Evolutionary conservation across 2,888 invertebrate species (phyloP).

Genomic region (Dioctria linearis): DNA sequence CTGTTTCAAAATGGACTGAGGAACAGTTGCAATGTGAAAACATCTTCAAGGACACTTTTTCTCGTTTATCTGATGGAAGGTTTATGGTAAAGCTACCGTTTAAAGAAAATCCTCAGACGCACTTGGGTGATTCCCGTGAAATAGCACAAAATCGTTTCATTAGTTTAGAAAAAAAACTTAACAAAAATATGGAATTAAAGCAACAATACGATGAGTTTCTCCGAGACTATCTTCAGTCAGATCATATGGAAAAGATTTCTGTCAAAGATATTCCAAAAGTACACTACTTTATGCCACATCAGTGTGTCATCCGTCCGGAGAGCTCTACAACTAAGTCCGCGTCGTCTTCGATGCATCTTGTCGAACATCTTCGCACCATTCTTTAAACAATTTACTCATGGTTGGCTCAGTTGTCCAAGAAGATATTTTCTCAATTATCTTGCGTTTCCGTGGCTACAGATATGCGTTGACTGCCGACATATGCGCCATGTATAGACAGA

Average conservation of each 20-base stretch:
- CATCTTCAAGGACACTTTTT: neutral
- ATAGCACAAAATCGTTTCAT: neutral
- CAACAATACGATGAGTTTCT: neutral
- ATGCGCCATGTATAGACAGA: no score
- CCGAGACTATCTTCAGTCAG: neutral
- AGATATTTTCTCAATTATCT: no score
- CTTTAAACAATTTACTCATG: no score
- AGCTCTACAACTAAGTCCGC: neutral
- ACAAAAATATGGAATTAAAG: neutral
- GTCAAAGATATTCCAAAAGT: neutral
- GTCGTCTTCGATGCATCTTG: neutral
- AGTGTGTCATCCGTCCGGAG: neutral
- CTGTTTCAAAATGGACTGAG: neutral
- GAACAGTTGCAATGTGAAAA: neutral
- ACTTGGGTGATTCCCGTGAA: neutral
- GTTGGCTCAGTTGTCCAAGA: no score
- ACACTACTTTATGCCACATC: conserved; percentile 7
- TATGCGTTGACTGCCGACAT: no score
- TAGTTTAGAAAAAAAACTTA: neutral
- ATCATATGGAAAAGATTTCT: neutral
- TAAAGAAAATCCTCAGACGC: neutral
- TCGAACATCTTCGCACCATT: neutral
- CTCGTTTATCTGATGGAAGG: neutral
- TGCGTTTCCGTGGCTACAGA: no score
- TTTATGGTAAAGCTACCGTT: neutral